Conservation (phyloP, 2,888 invertebrate species). For the Drosophila lacicola region DNA sequence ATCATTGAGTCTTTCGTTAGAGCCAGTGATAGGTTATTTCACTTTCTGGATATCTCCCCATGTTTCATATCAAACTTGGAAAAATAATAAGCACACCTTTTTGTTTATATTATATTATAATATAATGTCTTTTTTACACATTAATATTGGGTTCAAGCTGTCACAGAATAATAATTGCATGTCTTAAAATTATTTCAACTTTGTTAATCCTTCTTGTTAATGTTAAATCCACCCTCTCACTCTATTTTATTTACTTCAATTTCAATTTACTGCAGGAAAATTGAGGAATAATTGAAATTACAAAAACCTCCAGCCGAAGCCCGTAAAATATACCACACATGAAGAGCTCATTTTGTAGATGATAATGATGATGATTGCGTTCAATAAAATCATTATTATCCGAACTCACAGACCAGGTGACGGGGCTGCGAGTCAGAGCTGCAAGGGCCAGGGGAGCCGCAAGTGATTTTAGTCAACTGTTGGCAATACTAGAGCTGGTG, state of each 20-base stretch:
- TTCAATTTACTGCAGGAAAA: conserved; percentile 57
- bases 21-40: no score
- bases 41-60: no score
- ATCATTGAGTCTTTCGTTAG: no score
- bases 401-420: conserved; percentile 20
- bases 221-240: conserved; percentile 6
- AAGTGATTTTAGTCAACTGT: conserved; percentile 43
- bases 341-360: conserved; percentile 18
- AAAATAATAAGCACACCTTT: no score
- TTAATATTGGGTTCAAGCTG: background rate
- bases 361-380: conserved; percentile 66
- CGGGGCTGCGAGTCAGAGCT: conserved; percentile 9
- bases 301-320: conserved; percentile 19
- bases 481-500: conserved; percentile 37
- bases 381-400: conserved; percentile 70
- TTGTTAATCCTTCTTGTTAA: conserved; percentile 14
- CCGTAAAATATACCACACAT: conserved; percentile 24
- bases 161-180: conserved; percentile 7
- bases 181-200: conserved; percentile 14
- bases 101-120: no score
- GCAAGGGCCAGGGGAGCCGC: background rate
- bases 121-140: background rate
- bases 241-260: conserved; percentile 27
- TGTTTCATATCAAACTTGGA: no score
- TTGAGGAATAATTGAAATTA: conserved; percentile 67